Percentiles rank a stretch among this genome's conserved stretches.
These are phyloP conservation scores for Takifugu rubripes DNA, from an alignment of 2,797 vertebrate genomes.

Conservation along the genomic window DNA sequence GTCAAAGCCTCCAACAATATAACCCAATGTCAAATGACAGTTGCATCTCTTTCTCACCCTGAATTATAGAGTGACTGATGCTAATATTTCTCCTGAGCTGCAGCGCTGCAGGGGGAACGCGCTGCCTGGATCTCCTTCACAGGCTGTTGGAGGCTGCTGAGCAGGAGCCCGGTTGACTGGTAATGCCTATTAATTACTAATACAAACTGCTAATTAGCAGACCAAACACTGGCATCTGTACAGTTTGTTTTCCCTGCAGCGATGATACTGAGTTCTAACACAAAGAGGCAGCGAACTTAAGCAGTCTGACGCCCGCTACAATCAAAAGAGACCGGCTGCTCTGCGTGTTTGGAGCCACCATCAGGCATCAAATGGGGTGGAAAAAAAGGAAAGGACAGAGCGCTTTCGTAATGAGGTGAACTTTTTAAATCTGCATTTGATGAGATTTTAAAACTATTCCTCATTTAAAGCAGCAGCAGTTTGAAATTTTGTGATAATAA, in stretches of 20 bases:
- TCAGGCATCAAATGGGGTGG: conserved; percentile 30
- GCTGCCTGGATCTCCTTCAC: conserved; percentile 67
- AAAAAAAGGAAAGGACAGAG: conserved; percentile 9
- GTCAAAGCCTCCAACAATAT: conserved; percentile 1
- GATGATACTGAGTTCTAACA: conserved; percentile 63
- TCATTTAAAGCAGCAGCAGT: no score
- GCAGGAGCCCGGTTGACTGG: conserved; percentile 64
- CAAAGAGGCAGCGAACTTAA: conserved; percentile 65
- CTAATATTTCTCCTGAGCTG: conserved; percentile 42
- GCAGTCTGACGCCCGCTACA: conserved; percentile 48
- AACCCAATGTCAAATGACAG: conserved; percentile 3
- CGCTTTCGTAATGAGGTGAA: no score
- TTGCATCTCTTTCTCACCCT: conserved; percentile 10
- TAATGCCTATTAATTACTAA: conserved; percentile 79
- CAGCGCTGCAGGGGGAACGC: conserved; percentile 13
- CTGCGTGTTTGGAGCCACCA: conserved; percentile 36
- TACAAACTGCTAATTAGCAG: conserved; percentile 77
- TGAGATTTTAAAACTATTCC: no score
- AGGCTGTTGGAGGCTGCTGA: conserved; percentile 57
- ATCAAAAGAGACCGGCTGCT: conserved; percentile 44
- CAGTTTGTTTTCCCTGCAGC: conserved; percentile 69
- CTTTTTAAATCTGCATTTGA: no score
- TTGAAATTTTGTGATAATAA: no score
- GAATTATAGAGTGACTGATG: conserved; percentile 27
- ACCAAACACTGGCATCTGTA: conserved; percentile 76